Percentiles rank a stretch among this genome's conserved stretches.
Evolutionary conservation across 2,888 invertebrate species (phyloP).

Genomic region (Diaphora mendica): DNA sequence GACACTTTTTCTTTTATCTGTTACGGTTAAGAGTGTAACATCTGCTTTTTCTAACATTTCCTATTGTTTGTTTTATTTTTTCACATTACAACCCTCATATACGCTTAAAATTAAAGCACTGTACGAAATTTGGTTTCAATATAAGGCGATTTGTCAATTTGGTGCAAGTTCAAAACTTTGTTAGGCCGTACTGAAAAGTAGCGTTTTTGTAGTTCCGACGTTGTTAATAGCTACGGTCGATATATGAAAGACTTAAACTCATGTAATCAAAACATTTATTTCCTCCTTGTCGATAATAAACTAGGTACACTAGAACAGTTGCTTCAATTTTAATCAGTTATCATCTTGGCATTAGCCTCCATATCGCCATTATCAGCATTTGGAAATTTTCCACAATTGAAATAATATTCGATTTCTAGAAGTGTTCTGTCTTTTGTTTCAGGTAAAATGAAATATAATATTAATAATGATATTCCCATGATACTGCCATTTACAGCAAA

Average conservation of each 20-base stretch:
- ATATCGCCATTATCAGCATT: constrained; percentile 20
- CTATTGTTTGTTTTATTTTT: too few relatives aligned
- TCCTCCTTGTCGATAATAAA: too few relatives aligned
- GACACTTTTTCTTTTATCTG: too few relatives aligned
- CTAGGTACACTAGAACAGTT: neutral
- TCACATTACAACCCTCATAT: too few relatives aligned
- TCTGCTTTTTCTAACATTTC: too few relatives aligned
- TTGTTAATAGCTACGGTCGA: too few relatives aligned
- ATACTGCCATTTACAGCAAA: constrained; percentile 51
- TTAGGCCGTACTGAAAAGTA: neutral
- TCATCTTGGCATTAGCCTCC: constrained; percentile 33
- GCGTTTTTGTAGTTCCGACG: neutral
- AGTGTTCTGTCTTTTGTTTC: constrained; percentile 64
- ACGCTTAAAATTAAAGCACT: too few relatives aligned
- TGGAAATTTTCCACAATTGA: constrained; percentile 43
- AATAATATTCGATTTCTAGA: constrained; percentile 62
- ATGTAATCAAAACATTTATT: too few relatives aligned
- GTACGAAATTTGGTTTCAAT: neutral
- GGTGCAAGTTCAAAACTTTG: neutral
- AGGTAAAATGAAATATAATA: constrained; percentile 55
- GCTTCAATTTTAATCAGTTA: constrained; percentile 12
- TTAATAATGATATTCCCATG: constrained; percentile 43
- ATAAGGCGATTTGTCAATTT: neutral
- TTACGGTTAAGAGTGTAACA: too few relatives aligned
- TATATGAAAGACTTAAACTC: too few relatives aligned